Evolutionary conservation across 2,797 vertebrate species (phyloP), one percentile per base, ranked within the genome.

Genomic region (Erithacus rubecula): DNA sequence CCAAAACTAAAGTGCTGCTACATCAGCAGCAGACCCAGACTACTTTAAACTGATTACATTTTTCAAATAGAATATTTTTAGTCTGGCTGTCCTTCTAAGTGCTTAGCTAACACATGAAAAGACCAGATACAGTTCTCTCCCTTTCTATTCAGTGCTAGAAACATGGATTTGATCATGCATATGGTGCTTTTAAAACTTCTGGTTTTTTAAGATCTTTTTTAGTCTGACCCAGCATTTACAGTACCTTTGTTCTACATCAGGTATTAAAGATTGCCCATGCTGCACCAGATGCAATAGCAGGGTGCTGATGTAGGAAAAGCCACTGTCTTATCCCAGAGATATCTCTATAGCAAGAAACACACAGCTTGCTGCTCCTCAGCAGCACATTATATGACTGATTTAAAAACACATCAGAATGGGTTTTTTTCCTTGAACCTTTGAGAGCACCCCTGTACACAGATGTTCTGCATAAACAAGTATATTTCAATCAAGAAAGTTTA

Each of bases 81-180:
- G 2, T 78, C 64, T 71, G 16, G 0, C 68, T 84, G 65, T 76
- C 15, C 32, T 59, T 29, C 29, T 20, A 85, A 77, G 12, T 10
- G 8, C 34, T 80, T 22, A 44, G 47, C 22, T 39, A 79, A 67
- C 10, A 11, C 8, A 65, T 2, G 2, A 55, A 67, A 81, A 34
- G 3, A 44, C 7, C 36, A 58, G 2, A 76, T 14, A 41, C 34
- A 2, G 0, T 55, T 22, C 47, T 23, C 39, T 62, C 8, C 26
- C 10, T 18, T 74, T 81, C 53, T 36, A 29, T 30, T 53, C 37
- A 62, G 58, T 1, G 3, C 36, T 58, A 60, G 32, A 14, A 71
- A 81, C 44, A 78, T 6, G 0, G 58, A 64, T 37, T 71, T 83
- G 21, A 64, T 17, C 49, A 68, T 0, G 1, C 2, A 22, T 0